Base-by-base conservation (phyloP, 2,888 invertebrate genomes). In the Mythimna impura region DNA sequence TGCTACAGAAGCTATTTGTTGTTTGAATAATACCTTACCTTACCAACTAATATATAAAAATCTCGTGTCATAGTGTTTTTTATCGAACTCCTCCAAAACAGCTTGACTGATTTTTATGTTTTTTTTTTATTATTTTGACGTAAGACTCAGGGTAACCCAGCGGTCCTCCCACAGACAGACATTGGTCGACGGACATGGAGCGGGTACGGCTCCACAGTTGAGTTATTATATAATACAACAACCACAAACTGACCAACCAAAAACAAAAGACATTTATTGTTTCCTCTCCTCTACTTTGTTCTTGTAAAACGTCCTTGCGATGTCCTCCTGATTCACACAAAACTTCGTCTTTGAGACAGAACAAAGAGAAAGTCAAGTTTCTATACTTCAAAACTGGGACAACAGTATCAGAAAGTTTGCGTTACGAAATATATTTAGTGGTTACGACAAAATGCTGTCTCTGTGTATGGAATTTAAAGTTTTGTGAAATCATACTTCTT, bases 291-390 rank as follows among this genome's bases (percentile, higher is more conserved):
- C 36, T n/a, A 60, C 80, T 71, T 79, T 67, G 58, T 55, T 61
- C 14, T 52, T 52, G 22, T 34, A 55, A 52, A 71, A 65, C 52
- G 68, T 80, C 71, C 71, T 73, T 66, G 66, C 43, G n/a, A 36
- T 57, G 55, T 70, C 73, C 77, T 81, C 77, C 71, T 60, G 60
- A 69, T 73, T 75, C 55, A 65, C 54, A 63, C 62, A 47, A 81
- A 78, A 82, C 73, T 82, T 84, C 54, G 62, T 57, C 77, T 84
- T 73, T 71, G 66, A 71, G 50, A 30, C 58, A 52, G 61, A 62
- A 81, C 81, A 81, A 43, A 84, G 73, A 61, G 58, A 68, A 63
- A 76, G 71, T 66, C 66, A 84, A 82, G 77, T 73, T 83, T 66
- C 54, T 20, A 57, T 76, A 64, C 61, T 82, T 70, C 65, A 60